A percentile compares a stretch with the other conserved stretches of the same genome.
These are phyloP conservation scores for Eulemur coronatus DNA, from an alignment of 2,797 vertebrate genomes.

Conservation along the genomic window DNA sequence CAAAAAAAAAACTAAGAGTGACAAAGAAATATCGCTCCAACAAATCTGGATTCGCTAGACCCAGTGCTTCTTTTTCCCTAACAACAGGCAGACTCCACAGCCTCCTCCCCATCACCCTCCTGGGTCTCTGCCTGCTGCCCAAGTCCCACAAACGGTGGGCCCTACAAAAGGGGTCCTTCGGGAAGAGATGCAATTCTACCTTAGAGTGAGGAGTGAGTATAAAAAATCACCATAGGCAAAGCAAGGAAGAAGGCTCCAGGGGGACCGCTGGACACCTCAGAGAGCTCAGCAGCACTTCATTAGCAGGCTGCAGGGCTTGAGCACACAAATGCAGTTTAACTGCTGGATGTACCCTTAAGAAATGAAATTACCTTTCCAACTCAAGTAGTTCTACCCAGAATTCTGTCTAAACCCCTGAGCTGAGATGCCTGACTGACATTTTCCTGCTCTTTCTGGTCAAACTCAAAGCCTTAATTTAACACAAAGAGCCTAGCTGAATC, in stretches of 20 bases:
- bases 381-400: not conserved
- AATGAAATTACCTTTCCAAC: conserved; percentile 34
- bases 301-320: not conserved
- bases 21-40: not conserved
- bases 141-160: not conserved
- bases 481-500: not conserved
- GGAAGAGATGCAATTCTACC: not conserved
- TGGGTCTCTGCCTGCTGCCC: not conserved
- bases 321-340: not conserved
- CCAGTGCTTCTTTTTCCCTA: not conserved
- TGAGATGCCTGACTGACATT: conserved; percentile 8
- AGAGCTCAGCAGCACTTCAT: not conserved
- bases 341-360: not conserved
- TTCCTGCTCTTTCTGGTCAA: conserved; percentile 42
- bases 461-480: conserved; percentile 8
- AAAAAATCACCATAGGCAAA: not conserved
- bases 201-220: not conserved
- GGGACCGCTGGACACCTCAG: not conserved
- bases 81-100: not conserved
- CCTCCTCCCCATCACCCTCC: not conserved
- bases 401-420: not conserved
- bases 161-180: not conserved
- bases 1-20: not conserved
- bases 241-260: not conserved
- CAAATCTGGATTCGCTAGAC: not conserved